Evolutionary conservation across 2,888 invertebrate species (phyloP).

Genomic region (Taphrorychus bicolor): DNA sequence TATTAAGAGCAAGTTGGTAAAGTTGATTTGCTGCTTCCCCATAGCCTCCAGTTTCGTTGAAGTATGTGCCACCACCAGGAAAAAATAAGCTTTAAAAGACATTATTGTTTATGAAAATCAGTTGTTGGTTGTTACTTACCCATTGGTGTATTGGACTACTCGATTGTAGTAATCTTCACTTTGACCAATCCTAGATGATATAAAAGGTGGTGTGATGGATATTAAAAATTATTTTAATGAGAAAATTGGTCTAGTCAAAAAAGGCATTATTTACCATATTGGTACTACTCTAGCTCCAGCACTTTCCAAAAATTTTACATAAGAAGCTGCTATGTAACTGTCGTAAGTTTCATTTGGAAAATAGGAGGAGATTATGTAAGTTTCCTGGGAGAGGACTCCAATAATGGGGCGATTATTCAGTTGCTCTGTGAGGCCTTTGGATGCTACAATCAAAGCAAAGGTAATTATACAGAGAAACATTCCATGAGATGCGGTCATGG

Average conservation of each 20-base stretch:
- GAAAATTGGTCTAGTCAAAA: too few species aligned
- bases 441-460: too few species aligned
- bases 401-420: slow-evolving; percentile 66
- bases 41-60: slow-evolving; percentile 75
- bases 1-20: slow-evolving; percentile 70
- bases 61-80: slow-evolving; percentile 81
- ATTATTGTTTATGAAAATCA: background rate
- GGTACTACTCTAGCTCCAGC: slow-evolving; percentile 89
- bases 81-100: slow-evolving; percentile 70
- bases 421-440: too few species aligned
- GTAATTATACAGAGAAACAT: too few species aligned
- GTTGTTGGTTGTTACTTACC: too few species aligned
- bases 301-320: slow-evolving; percentile 89
- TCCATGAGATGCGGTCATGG: too few species aligned
- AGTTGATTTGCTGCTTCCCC: slow-evolving; percentile 77
- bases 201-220: too few species aligned
- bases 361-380: slow-evolving; percentile 61
- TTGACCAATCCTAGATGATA: slow-evolving; percentile 69
- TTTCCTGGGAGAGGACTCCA: slow-evolving; percentile 77
- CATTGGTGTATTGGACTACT: slow-evolving; percentile 71
- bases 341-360: slow-evolving; percentile 63
- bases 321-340: slow-evolving; percentile 85
- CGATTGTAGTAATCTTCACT: slow-evolving; percentile 67
- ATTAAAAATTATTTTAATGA: too few species aligned
- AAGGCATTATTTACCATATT: slow-evolving; percentile 66